Conservation (phyloP, 92 coral and sea anemone species). For the Epizoanthus rinbou region DNA sequence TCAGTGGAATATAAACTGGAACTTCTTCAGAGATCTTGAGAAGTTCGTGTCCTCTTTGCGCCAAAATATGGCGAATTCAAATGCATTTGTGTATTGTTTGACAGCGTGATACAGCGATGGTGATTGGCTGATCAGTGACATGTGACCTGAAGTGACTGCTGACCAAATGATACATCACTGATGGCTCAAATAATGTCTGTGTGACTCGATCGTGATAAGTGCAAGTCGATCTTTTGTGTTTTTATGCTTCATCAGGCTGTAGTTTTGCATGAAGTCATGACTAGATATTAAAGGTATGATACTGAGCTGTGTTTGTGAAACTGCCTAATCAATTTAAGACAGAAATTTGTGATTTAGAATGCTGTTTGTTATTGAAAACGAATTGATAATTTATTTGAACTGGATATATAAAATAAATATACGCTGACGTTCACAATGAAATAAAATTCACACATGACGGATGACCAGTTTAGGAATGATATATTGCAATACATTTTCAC, state of each 20-base stretch:
- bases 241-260: constrained; percentile 23
- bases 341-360: too few species aligned
- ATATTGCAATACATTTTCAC: constrained; percentile 2
- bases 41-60: constrained; percentile 27
- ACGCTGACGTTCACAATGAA: constrained; percentile 5
- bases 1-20: constrained; percentile 15
- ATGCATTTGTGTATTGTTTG: constrained; percentile 10
- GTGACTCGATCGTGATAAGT: constrained; percentile 24
- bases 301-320: too few species aligned
- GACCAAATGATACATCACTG: constrained; percentile 25
- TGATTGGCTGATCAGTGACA: background rate
- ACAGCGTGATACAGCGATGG: constrained; percentile 14
- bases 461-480: constrained; percentile 3
- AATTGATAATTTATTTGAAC: constrained; percentile 1
- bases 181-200: constrained; percentile 24
- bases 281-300: too few species aligned
- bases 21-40: background rate
- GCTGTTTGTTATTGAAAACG: constrained; percentile 3
- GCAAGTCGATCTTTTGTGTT: constrained; percentile 20
- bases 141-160: background rate
- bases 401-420: constrained; percentile 1
- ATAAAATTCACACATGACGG: background rate
- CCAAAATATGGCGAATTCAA: constrained; percentile 25
- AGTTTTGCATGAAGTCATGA: too few species aligned
- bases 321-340: too few species aligned